Percentiles rank a stretch among this genome's conserved stretches.
These are phyloP conservation scores for Euplagia quadripunctaria DNA, from an alignment of 2,888 invertebrate species.

Conservation along the genomic window DNA sequence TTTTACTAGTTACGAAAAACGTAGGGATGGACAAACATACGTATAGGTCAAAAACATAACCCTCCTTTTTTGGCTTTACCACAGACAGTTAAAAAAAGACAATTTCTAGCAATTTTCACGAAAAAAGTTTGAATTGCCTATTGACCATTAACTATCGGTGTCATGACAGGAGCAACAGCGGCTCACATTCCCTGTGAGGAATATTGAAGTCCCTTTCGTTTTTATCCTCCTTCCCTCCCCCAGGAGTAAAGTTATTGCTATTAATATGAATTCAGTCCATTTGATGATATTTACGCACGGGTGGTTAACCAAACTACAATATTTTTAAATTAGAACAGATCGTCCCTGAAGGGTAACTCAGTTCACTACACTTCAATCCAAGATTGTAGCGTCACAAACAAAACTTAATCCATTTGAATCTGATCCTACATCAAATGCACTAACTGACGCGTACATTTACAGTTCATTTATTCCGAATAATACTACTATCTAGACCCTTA, in stretches of 20 bases:
- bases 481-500: conserved; percentile 53
- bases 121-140: no score
- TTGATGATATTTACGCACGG: background rate
- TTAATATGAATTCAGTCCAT: background rate
- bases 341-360: background rate
- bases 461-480: conserved; percentile 65
- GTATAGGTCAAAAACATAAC: no score
- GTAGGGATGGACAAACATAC: no score
- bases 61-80: no score
- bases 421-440: conserved; percentile 44
- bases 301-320: background rate
- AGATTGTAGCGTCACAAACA: conserved; percentile 14
- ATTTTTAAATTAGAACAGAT: background rate
- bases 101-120: no score
- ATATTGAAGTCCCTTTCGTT: background rate
- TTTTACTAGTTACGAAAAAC: no score
- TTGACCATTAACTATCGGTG: no score
- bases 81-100: no score
- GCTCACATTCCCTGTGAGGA: background rate
- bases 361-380: background rate
- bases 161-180: background rate
- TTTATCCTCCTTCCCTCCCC: background rate
- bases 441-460: conserved; percentile 59
- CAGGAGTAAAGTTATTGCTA: no score
- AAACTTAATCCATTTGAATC: conserved; percentile 30